phyloP scores from a whole-genome alignment of 2,797 vertebrate species.

The Phrynocephalus guinanensis region DNA sequence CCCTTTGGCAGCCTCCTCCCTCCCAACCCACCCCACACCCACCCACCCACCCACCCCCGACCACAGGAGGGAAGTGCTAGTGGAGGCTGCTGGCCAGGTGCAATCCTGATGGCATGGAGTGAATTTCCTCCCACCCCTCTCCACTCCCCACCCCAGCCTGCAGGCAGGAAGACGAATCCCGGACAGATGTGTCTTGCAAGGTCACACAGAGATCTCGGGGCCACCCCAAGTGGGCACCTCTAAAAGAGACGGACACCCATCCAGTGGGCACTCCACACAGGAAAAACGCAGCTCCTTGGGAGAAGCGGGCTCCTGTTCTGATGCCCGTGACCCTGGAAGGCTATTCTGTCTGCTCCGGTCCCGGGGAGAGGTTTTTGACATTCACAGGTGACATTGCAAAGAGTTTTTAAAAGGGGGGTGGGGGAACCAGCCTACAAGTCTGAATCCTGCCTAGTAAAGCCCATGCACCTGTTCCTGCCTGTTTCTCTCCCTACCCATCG shows the following conservation, averaged over 20 bases:
- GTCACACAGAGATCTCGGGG: neutral
- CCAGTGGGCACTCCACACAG: no score
- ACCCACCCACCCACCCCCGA: no score
- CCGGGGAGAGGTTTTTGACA: no score
- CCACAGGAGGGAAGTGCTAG: no score
- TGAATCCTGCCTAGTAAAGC: neutral
- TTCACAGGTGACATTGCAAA: no score
- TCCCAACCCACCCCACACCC: no score
- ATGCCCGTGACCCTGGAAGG: neutral
- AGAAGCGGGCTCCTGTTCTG: neutral
- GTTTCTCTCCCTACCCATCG: neutral
- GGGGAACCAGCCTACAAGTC: accelerated
- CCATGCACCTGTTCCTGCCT: neutral
- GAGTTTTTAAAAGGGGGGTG: neutral
- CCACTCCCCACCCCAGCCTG: no score
- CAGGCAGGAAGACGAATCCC: neutral
- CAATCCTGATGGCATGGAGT: no score
- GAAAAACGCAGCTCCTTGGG: neutral
- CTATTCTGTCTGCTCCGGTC: no score
- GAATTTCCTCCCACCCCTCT: neutral
- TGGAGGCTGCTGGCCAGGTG: neutral
- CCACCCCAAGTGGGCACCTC: no score
- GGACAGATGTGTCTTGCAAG: neutral
- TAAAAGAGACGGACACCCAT: neutral
- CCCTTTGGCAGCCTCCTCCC: neutral